Evolutionary conservation across 2,888 invertebrate species (phyloP).

Genomic region (Hydroisotoma schaefferi): DNA sequence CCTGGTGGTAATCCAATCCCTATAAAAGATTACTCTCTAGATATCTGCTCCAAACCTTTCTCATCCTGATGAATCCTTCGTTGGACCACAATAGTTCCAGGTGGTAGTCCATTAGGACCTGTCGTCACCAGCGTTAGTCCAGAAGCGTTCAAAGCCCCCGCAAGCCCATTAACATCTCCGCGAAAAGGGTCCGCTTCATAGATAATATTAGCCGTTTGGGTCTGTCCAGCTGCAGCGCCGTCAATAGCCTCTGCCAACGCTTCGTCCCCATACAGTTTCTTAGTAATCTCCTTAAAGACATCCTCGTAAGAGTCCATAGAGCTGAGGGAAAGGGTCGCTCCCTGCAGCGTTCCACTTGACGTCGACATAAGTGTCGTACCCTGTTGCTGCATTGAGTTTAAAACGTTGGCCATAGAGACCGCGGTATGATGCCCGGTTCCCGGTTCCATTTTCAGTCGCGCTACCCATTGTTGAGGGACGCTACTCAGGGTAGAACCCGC

Average conservation of each 20-base stretch:
- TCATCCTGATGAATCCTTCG: slow-evolving; percentile 40
- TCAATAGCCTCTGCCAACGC: slow-evolving; percentile 45
- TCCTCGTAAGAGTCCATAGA: slow-evolving; percentile 62
- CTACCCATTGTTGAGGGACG: slow-evolving; percentile 40
- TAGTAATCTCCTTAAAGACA: slow-evolving; percentile 87
- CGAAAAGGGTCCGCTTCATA: slow-evolving; percentile 44
- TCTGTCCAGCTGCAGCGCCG: slow-evolving; percentile 13
- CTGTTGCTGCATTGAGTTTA: not conserved
- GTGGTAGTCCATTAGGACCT: slow-evolving; percentile 42
- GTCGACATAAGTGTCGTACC: not conserved
- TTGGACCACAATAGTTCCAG: slow-evolving; percentile 46
- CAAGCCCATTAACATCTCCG: slow-evolving; percentile 16
- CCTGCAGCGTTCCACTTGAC: slow-evolving; percentile 6
- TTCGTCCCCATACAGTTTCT: slow-evolving; percentile 85
- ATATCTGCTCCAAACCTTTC: slow-evolving; percentile 20
- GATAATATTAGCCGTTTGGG: slow-evolving; percentile 29
- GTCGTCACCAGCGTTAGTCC: slow-evolving; percentile 37
- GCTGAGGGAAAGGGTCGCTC: slow-evolving; percentile 22
- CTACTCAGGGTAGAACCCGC: slow-evolving; percentile 16
- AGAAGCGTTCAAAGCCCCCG: slow-evolving; percentile 9
- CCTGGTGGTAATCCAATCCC: not conserved
- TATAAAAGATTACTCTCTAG: not conserved
- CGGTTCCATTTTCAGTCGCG: slow-evolving; percentile 43
- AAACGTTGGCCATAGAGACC: not conserved
- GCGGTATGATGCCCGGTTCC: slow-evolving; percentile 14